Evolutionary conservation across 2,113 vertebrate genomes (phyloP).

Genomic region (Aegithalos caudatus): DNA sequence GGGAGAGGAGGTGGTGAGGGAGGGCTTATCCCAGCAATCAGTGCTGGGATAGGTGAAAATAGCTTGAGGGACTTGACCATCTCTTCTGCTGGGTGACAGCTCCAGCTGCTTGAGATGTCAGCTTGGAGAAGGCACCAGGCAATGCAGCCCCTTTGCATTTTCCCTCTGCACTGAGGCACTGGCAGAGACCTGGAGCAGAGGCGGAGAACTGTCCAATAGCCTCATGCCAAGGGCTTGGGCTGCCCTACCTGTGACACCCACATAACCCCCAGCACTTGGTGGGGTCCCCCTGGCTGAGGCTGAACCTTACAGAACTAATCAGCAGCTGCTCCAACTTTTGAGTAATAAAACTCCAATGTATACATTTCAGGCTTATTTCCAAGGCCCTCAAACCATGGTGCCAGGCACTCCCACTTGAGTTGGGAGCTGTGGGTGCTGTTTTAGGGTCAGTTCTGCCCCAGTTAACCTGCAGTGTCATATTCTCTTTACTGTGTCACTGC

Average conservation of each 20-base stretch:
- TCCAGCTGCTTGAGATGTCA: constrained; percentile 48
- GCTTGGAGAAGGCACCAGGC: background rate
- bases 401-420: background rate
- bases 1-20: background rate
- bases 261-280: background rate
- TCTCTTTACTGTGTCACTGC: background rate
- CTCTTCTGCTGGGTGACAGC: constrained; percentile 10
- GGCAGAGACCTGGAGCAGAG: background rate
- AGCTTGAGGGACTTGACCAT: background rate
- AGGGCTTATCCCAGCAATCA: background rate
- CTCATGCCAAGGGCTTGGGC: rapidly evolving
- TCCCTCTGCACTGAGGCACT: background rate
- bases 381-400: rapidly evolving
- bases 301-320: background rate
- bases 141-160: background rate
- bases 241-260: background rate
- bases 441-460: background rate
- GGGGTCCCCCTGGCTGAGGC: background rate
- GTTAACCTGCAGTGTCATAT: background rate
- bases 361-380: background rate
- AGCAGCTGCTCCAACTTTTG: background rate
- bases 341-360: background rate
- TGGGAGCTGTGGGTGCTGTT: background rate
- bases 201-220: rapidly evolving
- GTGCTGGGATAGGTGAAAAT: background rate